Conservation (phyloP, 2,797 vertebrate genomes). For the Remorina albescens region DNA sequence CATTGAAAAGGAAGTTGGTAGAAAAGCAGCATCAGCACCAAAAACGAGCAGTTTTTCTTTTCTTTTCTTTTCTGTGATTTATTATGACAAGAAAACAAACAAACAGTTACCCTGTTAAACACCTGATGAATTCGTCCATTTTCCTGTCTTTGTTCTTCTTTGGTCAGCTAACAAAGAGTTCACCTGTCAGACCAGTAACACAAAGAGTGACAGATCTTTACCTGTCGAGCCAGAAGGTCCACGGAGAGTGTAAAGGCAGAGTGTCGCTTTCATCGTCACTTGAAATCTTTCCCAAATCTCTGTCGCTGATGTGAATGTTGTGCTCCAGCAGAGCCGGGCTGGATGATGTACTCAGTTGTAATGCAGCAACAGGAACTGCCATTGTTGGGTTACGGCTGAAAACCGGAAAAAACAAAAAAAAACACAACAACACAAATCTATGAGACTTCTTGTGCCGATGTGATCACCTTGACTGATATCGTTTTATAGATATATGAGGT, state of each 20-base stretch:
- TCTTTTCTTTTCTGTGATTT: slow-evolving; percentile 1
- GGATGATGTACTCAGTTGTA: slow-evolving; percentile 76
- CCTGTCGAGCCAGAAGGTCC: slow-evolving; percentile 98
- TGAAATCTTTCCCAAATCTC: slow-evolving; percentile 76
- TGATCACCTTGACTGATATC: background rate
- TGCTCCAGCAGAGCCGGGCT: slow-evolving; percentile 78
- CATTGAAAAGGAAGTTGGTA: slow-evolving; percentile 45
- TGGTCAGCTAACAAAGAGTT: slow-evolving; percentile 35
- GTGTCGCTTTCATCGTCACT: slow-evolving; percentile 70
- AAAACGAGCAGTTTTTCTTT: background rate
- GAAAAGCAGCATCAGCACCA: slow-evolving; percentile 3
- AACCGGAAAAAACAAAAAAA: background rate
- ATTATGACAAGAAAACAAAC: background rate
- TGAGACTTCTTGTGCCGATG: slow-evolving; percentile 5
- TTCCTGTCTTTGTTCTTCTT: slow-evolving; percentile 58
- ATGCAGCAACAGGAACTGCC: slow-evolving; percentile 82
- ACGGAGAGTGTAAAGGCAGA: slow-evolving; percentile 90
- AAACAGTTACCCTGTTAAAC: too few species aligned
- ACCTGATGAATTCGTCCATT: slow-evolving; percentile 9
- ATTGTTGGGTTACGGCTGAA: slow-evolving; percentile 54
- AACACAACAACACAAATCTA: background rate
- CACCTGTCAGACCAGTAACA: slow-evolving; percentile 3
- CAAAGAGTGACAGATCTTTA: slow-evolving; percentile 64
- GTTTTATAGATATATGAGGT: slow-evolving; percentile 25
- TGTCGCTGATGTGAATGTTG: slow-evolving; percentile 80